These are phyloP conservation scores for Cinclus mexicanus DNA, from an alignment of 2,113 vertebrate genomes.

Conservation along the genomic window DNA sequence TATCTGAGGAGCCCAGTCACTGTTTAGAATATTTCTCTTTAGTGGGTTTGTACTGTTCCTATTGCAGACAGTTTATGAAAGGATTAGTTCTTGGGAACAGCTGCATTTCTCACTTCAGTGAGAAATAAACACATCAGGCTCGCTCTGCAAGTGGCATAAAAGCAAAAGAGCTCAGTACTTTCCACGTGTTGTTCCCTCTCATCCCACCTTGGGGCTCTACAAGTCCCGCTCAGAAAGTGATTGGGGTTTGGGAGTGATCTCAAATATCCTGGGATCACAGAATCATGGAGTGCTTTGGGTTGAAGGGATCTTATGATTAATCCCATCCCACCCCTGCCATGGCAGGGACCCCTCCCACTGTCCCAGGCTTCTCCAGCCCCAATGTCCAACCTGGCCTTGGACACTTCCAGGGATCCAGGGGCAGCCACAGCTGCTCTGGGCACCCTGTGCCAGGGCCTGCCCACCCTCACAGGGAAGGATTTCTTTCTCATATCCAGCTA, in stretches of 20 bases:
- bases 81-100: conserved; percentile 3
- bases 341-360: background rate
- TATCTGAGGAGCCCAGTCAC: background rate
- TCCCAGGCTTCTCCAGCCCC: background rate
- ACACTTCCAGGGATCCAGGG: background rate
- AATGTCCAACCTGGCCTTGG: background rate
- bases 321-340: fast-evolving
- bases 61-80: background rate
- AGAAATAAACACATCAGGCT: conserved; percentile 10
- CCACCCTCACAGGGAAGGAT: background rate
- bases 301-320: background rate
- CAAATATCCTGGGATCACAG: fast-evolving
- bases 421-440: background rate
- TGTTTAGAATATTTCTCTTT: background rate
- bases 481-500: background rate
- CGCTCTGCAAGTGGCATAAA: background rate
- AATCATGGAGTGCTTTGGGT: background rate
- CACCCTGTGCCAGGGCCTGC: background rate
- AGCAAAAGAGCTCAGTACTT: background rate
- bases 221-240: fast-evolving
- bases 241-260: background rate
- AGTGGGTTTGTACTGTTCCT: background rate
- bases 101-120: background rate
- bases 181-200: background rate
- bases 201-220: background rate